Percentiles rank a stretch among this genome's conserved stretches.
Evolutionary conservation across 2,888 invertebrate species (phyloP).

Genomic region (Notodonta ziczac): DNA sequence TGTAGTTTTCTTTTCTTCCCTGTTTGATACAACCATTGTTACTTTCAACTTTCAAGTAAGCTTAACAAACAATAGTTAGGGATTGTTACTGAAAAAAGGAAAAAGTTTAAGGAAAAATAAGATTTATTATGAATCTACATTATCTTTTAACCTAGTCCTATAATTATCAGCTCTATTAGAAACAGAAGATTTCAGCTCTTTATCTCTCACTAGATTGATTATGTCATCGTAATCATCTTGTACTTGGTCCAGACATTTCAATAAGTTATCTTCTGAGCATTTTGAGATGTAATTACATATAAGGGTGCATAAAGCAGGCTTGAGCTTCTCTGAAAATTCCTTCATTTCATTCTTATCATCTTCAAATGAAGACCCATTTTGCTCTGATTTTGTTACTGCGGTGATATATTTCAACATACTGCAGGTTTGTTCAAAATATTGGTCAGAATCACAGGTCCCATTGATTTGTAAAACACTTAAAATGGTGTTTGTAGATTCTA

Average conservation of each 20-base stretch:
- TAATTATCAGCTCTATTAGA: conserved; percentile 55
- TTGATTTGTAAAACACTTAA: conserved; percentile 53
- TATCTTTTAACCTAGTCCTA: conserved; percentile 62
- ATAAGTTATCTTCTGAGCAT: conserved; percentile 59
- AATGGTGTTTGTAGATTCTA: conserved; percentile 65
- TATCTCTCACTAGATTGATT: conserved; percentile 49
- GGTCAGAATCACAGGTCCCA: conserved; percentile 51
- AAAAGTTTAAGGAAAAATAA: background rate
- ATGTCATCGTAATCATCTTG: conserved; percentile 61
- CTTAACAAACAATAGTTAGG: background rate
- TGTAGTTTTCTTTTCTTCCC: conserved; percentile 59
- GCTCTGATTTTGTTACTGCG: conserved; percentile 49
- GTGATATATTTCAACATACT: conserved; percentile 67
- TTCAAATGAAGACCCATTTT: conserved; percentile 59
- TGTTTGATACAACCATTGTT: background rate
- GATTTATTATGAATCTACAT: conserved; percentile 55
- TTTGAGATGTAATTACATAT: conserved; percentile 64
- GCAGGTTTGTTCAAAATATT: conserved; percentile 61
- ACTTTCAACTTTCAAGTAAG: too few relatives aligned
- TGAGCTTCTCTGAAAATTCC: conserved; percentile 59
- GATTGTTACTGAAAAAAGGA: conserved; percentile 7
- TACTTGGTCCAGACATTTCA: conserved; percentile 56
- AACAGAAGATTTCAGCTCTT: conserved; percentile 48
- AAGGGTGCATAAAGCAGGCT: conserved; percentile 53
- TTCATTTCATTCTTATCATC: conserved; percentile 58